A percentile compares a stretch with the other conserved stretches of the same genome.
phyloP scores from a whole-genome alignment of 2,113 vertebrate species.

The Neolamprologus modestus region DNA sequence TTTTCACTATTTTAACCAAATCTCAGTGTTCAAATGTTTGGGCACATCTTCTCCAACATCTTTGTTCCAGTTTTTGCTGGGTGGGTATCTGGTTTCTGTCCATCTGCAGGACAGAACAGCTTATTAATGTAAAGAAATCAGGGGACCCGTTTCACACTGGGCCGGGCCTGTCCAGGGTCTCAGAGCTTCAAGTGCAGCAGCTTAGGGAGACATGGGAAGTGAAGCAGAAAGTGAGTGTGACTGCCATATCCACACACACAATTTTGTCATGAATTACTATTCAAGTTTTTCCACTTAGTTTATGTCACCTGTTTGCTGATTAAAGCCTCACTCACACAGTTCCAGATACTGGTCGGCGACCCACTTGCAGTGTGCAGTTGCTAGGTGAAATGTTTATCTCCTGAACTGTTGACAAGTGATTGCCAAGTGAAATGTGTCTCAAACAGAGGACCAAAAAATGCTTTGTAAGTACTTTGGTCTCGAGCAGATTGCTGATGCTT shows the following conservation, averaged over 20 bases:
- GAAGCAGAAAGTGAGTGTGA: background rate
- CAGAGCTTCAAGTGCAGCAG: background rate
- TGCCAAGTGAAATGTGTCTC: background rate
- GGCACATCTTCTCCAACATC: background rate
- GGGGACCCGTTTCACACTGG: background rate
- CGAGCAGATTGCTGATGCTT: background rate
- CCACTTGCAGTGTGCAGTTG: rapidly evolving
- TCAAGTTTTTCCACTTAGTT: background rate
- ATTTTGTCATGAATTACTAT: background rate
- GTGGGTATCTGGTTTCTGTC: background rate
- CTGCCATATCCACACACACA: background rate
- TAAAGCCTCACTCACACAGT: background rate
- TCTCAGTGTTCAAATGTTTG: background rate
- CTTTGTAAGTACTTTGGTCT: background rate
- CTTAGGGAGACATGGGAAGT: background rate
- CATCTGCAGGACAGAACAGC: background rate
- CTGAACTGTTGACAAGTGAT: background rate
- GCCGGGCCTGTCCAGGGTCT: background rate
- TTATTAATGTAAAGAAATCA: background rate
- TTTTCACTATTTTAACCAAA: background rate
- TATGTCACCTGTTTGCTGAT: background rate
- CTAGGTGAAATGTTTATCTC: background rate
- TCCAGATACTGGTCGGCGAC: background rate
- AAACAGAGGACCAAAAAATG: background rate
- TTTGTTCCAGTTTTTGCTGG: background rate